These are phyloP conservation scores for Pseudomyrmex gracilis DNA, from an alignment of 1,140 invertebrate species.

Conservation along the genomic window DNA sequence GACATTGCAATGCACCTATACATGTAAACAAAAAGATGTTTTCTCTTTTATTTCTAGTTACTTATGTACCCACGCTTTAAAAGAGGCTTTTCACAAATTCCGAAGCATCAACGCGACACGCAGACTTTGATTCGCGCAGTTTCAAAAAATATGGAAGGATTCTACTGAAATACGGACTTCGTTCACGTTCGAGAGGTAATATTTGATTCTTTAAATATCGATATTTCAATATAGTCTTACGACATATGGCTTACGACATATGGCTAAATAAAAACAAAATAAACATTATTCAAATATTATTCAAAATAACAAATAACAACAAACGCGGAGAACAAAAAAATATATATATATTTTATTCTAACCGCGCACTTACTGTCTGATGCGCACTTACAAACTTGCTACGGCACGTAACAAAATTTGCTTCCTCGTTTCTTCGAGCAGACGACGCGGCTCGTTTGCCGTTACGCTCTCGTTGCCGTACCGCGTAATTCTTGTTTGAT, in stretches of 20 bases:
- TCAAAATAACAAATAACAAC: neutral
- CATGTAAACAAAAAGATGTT: conserved; percentile 3
- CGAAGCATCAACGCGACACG: neutral
- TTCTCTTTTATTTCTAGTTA: neutral
- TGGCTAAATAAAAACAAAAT: too few relatives aligned
- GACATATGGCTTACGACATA: too few relatives aligned
- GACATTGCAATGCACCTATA: neutral
- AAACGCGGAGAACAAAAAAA: conserved; percentile 3
- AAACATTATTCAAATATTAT: neutral
- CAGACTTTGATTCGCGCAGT: neutral
- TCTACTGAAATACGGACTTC: too few relatives aligned
- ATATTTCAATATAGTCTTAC: too few relatives aligned
- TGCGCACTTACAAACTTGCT: conserved; percentile 45
- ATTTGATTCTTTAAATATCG: too few relatives aligned
- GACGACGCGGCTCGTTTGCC: conserved; percentile 67
- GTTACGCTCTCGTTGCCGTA: conserved; percentile 68
- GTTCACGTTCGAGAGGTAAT: too few relatives aligned
- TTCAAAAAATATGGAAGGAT: too few relatives aligned
- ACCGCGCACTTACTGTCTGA: conserved; percentile 29
- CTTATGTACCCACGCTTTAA: neutral
- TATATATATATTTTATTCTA: conserved; percentile 16
- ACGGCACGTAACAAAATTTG: conserved; percentile 56
- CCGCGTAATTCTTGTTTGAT: conserved; percentile 72
- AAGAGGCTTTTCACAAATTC: neutral
- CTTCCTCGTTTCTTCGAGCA: conserved; percentile 67